Evolutionary conservation across 2,888 invertebrate genomes (phyloP).

Genomic region (Mesorhabditis belari): DNA sequence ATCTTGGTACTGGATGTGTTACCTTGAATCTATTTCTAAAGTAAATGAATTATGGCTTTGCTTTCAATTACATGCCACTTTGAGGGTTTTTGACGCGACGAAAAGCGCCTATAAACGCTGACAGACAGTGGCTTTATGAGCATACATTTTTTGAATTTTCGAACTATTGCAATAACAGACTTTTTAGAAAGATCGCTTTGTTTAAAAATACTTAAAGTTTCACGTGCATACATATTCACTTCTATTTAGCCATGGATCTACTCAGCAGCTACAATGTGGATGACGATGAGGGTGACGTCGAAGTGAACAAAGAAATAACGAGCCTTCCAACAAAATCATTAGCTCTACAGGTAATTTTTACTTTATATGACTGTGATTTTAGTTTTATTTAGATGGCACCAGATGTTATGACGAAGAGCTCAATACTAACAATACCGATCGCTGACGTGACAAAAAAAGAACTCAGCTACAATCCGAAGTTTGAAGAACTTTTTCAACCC

Average conservation of each 20-base stretch:
- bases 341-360: not conserved
- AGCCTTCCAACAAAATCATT: not conserved
- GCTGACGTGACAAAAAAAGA: constrained; percentile 76
- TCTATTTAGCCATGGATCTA: not conserved
- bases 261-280: not conserved
- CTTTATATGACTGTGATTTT: not conserved
- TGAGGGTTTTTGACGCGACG: no score
- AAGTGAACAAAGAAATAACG: not conserved
- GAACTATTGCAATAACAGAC: no score
- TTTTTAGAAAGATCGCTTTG: no score
- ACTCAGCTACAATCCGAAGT: constrained; percentile 81
- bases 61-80: no score
- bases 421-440: constrained; percentile 24
- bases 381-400: constrained; percentile 26
- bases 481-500: constrained; percentile 86
- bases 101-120: no score
- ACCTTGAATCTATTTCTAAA: no score
- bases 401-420: constrained; percentile 22
- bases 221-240: no score
- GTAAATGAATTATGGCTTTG: no score
- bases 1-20: no score
- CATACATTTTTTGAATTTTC: not conserved
- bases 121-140: no score
- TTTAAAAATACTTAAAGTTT: no score
- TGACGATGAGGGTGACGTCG: not conserved